These are phyloP conservation scores for Garra rufa DNA, from an alignment of 2,113 vertebrate genomes.

Conservation along the genomic window DNA sequence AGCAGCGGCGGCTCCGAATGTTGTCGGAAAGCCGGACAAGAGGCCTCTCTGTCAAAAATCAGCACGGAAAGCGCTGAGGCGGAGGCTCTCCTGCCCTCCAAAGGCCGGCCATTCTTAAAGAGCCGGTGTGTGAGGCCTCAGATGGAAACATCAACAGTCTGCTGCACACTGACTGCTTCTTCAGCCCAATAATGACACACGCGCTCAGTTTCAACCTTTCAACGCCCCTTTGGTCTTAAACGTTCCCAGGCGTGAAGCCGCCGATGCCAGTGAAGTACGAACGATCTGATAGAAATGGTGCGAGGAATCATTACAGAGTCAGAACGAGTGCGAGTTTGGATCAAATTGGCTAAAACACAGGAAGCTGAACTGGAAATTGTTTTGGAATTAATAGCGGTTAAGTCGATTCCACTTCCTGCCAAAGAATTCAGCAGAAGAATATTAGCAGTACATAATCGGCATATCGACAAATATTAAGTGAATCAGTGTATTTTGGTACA, in stretches of 20 bases:
- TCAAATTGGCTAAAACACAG: not conserved
- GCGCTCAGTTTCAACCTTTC: conserved; percentile 6
- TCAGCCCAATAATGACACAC: conserved; percentile 40
- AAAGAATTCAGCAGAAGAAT: not conserved
- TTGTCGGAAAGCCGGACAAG: conserved; percentile 15
- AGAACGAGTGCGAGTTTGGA: not conserved
- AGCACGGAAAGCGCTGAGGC: not conserved
- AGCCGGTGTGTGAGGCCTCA: conserved; percentile 57
- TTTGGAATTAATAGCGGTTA: not conserved
- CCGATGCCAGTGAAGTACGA: not conserved
- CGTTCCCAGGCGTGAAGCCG: not conserved
- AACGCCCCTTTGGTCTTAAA: conserved; percentile 8
- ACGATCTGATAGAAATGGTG: not conserved
- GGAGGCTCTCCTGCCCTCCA: conserved; percentile 9
- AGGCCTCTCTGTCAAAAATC: conserved; percentile 12
- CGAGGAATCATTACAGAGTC: not conserved
- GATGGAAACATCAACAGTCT: conserved; percentile 66
- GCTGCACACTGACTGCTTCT: conserved; percentile 31
- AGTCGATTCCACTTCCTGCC: not conserved
- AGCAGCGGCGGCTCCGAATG: not conserved
- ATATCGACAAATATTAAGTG: not conserved
- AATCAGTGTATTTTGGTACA: not conserved
- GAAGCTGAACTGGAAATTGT: not conserved
- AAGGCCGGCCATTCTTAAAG: conserved; percentile 52
- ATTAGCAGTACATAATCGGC: not conserved